Base-by-base conservation (phyloP, 1,140 invertebrate species). In the Chironomus tepperi region DNA sequence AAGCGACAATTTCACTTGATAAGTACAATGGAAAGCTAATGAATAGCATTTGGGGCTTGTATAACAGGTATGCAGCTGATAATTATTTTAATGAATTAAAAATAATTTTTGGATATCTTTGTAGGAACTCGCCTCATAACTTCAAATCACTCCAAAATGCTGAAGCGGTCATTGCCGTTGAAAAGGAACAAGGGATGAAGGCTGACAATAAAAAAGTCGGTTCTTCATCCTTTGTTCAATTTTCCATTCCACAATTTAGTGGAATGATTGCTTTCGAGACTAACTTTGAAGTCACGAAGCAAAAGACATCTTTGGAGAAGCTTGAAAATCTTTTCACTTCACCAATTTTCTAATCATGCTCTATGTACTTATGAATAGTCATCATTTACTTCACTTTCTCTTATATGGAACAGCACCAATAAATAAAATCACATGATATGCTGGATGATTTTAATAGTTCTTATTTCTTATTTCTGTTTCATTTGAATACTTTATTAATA, bases 1-100 rank as follows among this genome's bases (percentile, higher is more conserved):
- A 70, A 18, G 9, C 65, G 7, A 18, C 65, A 18, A 21, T 70
- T 70, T 21, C 86, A 5, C 90, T 91, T 1, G 80, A 88, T 43
- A 91, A 93, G 78, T 95, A 95, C 81, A 94, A 90, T 82, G 90
- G 89, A 80, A 94, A 94, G 80, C 79, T 93, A 77, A 94, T 95
- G 93, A 94, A 94, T 80, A 93, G 91, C 79, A 93, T 95, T 80
- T 95, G 93, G 93, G 93, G 93, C 9, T 82, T 91, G 73, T 95
- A 95, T 84, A 95, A 95, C 80, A 88, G 90, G 67, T 93, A 93
- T 79, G 93, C 92, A 0, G 43, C 8, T 47, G 43, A 47, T 2
- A 2, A 57, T 57, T 57, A 12, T 57, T n/a, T 57, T 47, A 3
- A 3, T 47, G 8, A 10, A 47, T 47, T 47, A 1, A 3, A 10